These are phyloP conservation scores for Arnoldichthys spilopterus DNA, from an alignment of 2,797 vertebrate species.

Conservation along the genomic window DNA sequence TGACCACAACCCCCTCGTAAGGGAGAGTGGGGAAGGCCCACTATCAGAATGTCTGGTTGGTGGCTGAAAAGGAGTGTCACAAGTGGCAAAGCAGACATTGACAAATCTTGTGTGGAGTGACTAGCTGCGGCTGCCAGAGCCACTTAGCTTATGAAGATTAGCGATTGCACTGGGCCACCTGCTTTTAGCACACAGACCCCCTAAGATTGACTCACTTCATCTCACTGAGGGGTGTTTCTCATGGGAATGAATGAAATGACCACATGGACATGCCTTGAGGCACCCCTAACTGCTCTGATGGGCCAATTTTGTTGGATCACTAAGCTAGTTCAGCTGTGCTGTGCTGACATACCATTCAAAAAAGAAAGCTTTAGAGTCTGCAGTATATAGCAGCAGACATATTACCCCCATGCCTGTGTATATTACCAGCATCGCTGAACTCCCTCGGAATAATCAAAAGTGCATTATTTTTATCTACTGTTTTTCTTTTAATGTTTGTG, in stretches of 20 bases:
- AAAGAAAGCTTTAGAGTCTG: conserved; percentile 33
- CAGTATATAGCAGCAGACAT: conserved; percentile 42
- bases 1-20: not conserved
- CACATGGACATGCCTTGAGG: not conserved
- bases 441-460: conserved; percentile 42
- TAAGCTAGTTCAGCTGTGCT: conserved; percentile 12
- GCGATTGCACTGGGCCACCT: not conserved
- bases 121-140: not conserved
- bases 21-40: not conserved
- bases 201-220: not conserved
- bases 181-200: not conserved
- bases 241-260: not conserved
- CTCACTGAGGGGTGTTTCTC: not conserved
- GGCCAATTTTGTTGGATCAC: not conserved
- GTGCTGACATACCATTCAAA: not conserved
- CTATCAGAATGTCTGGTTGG: not conserved
- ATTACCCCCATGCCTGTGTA: conserved; percentile 28
- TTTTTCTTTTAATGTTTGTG: conserved; percentile 43
- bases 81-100: not conserved
- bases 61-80: not conserved
- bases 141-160: not conserved
- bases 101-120: not conserved
- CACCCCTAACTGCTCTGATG: not conserved
- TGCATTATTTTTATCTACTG: conserved; percentile 14
- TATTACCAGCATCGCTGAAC: conserved; percentile 45